Evolutionary conservation across 1,140 invertebrate species (phyloP).

Genomic region (Brachionus koreanus): DNA sequence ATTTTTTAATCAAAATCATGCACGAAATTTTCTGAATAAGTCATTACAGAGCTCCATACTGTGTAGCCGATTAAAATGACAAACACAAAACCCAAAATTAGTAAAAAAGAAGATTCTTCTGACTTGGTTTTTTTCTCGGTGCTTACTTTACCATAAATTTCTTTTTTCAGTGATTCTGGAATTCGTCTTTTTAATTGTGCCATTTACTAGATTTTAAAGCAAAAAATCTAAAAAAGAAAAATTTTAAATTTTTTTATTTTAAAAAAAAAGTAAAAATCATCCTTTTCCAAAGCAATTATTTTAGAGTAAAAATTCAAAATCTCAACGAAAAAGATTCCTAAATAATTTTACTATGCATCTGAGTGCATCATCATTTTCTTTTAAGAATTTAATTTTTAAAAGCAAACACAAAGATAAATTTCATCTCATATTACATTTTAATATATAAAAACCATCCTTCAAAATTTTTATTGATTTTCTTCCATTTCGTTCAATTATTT

Average conservation of each 20-base stretch:
- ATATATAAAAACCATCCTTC: neutral
- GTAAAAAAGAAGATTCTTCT: neutral
- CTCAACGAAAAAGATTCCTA: too few species aligned
- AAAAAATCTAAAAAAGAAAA: neutral
- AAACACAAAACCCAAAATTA: slow-evolving; percentile 15
- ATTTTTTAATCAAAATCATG: slow-evolving; percentile 29
- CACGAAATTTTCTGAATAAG: slow-evolving; percentile 24
- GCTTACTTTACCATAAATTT: neutral
- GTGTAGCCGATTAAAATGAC: slow-evolving; percentile 19
- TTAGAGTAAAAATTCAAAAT: neutral
- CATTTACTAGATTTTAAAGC: neutral
- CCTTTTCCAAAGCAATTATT: neutral
- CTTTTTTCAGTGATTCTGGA: slow-evolving; percentile 1
- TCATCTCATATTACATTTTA: neutral
- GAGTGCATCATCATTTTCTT: too few species aligned
- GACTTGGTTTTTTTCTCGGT: neutral
- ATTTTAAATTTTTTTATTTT: neutral
- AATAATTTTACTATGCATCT: too few species aligned
- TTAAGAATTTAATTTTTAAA: neutral
- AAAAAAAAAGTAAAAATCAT: neutral
- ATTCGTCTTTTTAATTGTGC: slow-evolving; percentile 2
- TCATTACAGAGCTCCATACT: slow-evolving; percentile 28
- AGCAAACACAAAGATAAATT: neutral
- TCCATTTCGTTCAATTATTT: neutral
- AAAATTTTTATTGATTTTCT: neutral